Evolutionary conservation across 2,113 vertebrate genomes (phyloP).

Genomic region (Holacanthus passer): DNA sequence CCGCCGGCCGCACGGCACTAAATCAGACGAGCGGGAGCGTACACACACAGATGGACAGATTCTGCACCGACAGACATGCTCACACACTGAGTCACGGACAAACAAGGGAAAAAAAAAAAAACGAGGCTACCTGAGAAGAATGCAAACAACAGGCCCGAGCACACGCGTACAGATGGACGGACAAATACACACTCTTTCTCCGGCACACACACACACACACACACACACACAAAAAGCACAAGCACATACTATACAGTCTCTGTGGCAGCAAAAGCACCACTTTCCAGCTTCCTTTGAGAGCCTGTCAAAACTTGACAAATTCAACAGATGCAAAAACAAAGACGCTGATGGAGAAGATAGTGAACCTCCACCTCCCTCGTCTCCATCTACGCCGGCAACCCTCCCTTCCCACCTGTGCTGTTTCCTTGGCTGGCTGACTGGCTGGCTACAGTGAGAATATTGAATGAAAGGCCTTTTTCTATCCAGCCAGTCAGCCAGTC

Average conservation of each 20-base stretch:
- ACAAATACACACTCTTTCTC: constrained; percentile 28
- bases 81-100: constrained; percentile 48
- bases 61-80: constrained; percentile 32
- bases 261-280: constrained; percentile 45
- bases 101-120: constrained; percentile 33
- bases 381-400: constrained; percentile 31
- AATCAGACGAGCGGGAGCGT: constrained; percentile 39
- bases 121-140: constrained; percentile 38
- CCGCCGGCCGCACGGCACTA: constrained; percentile 26
- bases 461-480: constrained; percentile 82
- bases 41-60: constrained; percentile 52
- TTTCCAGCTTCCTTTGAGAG: constrained; percentile 57
- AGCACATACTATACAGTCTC: neutral
- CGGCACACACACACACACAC: too few species aligned
- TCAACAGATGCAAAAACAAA: constrained; percentile 74
- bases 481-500: constrained; percentile 56
- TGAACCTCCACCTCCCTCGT: constrained; percentile 45
- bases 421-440: constrained; percentile 61
- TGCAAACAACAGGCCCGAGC: constrained; percentile 52
- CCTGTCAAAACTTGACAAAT: constrained; percentile 65
- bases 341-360: constrained; percentile 61
- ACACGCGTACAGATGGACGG: constrained; percentile 25
- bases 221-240: constrained; percentile 24
- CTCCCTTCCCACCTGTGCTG: constrained; percentile 65
- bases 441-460: constrained; percentile 85